These are phyloP conservation scores for Tokudaia muenninki DNA, from an alignment of 2,797 vertebrate genomes.

Conservation along the genomic window DNA sequence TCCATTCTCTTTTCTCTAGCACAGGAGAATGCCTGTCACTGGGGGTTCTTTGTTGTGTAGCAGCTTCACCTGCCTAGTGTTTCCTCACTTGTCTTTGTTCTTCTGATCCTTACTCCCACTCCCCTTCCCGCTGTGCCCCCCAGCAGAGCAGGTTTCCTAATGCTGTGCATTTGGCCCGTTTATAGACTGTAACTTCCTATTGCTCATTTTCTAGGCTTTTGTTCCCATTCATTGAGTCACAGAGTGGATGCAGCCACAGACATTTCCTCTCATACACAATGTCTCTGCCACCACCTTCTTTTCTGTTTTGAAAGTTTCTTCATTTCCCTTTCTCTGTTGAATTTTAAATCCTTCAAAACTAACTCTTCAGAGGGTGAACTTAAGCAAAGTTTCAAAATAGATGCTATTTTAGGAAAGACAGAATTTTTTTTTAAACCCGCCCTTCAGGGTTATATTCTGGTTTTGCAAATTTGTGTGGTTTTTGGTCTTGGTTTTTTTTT, in stretches of 20 bases:
- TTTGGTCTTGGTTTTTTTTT: background rate
- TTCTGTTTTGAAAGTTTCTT: background rate
- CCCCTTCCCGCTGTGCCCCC: background rate
- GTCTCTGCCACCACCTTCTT: background rate
- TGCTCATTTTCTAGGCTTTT: background rate
- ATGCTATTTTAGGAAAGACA: background rate
- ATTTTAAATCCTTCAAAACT: background rate
- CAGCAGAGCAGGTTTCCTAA: background rate
- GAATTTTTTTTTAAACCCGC: background rate
- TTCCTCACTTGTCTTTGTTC: background rate
- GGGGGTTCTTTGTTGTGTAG: background rate
- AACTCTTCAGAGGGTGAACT: constrained; percentile 8
- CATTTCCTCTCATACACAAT: background rate
- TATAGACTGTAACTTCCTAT: background rate
- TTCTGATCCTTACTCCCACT: background rate
- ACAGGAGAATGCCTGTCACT: background rate
- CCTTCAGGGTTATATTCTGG: background rate
- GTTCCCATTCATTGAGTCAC: background rate
- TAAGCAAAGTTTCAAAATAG: background rate
- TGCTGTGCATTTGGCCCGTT: constrained; percentile 1
- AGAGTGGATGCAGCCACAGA: background rate
- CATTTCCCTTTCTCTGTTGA: constrained; percentile 19
- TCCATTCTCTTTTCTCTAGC: background rate
- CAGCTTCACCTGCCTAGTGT: rapidly evolving
- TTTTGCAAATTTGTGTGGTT: background rate